Evolutionary conservation across 1,140 invertebrate species (phyloP).

Genomic region (Bombus waltoni): DNA sequence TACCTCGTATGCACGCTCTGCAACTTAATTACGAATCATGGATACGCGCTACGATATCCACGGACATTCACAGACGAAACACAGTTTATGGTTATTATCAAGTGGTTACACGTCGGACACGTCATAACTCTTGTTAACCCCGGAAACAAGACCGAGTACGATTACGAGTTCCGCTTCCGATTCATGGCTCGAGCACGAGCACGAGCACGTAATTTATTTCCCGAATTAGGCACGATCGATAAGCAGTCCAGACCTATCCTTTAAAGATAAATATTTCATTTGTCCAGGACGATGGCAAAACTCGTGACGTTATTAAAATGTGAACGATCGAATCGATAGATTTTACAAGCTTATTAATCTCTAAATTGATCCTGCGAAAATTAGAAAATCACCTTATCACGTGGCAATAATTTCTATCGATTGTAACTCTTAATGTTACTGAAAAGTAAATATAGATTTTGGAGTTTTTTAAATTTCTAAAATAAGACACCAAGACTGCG

Average conservation of each 20-base stretch:
- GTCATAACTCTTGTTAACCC: constrained; percentile 25
- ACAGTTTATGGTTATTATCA: neutral
- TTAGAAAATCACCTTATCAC: neutral
- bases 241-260: neutral
- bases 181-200: neutral
- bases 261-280: constrained; percentile 11
- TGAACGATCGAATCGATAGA: neutral
- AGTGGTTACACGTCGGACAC: neutral
- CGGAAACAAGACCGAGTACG: constrained; percentile 15
- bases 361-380: neutral
- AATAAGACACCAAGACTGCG: too few species aligned
- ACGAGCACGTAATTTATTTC: constrained; percentile 28
- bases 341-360: too few species aligned
- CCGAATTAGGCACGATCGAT: constrained; percentile 35
- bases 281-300: neutral
- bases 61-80: neutral
- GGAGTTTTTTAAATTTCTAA: neutral
- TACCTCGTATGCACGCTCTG: constrained; percentile 13
- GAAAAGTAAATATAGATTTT: neutral
- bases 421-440: too few species aligned
- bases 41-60: neutral
- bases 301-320: neutral
- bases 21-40: constrained; percentile 30
- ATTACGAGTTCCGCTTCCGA: constrained; percentile 30
- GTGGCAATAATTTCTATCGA: too few species aligned